Base-by-base conservation (phyloP, 2,888 invertebrate genomes). In the Protodeltote pygarga region DNA sequence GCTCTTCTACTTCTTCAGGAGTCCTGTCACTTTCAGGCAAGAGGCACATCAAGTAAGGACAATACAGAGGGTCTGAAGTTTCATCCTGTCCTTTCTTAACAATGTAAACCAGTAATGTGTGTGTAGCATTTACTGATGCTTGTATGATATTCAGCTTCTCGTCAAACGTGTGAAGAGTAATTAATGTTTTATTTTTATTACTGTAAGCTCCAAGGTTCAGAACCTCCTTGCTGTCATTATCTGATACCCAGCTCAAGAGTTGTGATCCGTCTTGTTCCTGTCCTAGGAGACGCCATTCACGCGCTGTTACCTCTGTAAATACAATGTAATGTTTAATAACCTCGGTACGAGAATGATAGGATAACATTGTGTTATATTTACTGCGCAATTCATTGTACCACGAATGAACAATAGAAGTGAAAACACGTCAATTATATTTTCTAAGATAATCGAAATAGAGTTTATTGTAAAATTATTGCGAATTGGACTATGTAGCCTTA, bases 241-340 rank as follows among this genome's bases (percentile, higher is more conserved):
- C 75, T 25, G 89, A 86, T 32, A 88, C 83, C 96, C 96, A 97
- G 15, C 95, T 94, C 19, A 96, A 92, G 16, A 97, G 79, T 72
- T 96, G 91, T 0, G 94, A 94, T 2, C 95, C 95, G 80, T 96
- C 95, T 80, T 95, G 95, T 77, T 97, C 97, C 82, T 97, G 96
- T 0, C 97, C 96, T 59, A 97, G 84, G 41, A 97, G 89, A 46
- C 96, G 94, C 96, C 96, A 96, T 90, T 96, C 95, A 61, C 94
- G 93, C 0, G 95, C 95, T 76, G 93, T 93, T 55, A 92, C 81
- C 59, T 93, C 94, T 95, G 81, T 21, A 87, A 83, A 24, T n/a
- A 8, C 17, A 32, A 39, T 8, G 32, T 27, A 31, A 23, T 8
- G 32, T 13, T 35, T 46, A 38, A 3, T 34, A 13, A 27, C 27